phyloP scores from a whole-genome alignment of 2,888 invertebrate species.

The Rhorus exstirpatorius region DNA sequence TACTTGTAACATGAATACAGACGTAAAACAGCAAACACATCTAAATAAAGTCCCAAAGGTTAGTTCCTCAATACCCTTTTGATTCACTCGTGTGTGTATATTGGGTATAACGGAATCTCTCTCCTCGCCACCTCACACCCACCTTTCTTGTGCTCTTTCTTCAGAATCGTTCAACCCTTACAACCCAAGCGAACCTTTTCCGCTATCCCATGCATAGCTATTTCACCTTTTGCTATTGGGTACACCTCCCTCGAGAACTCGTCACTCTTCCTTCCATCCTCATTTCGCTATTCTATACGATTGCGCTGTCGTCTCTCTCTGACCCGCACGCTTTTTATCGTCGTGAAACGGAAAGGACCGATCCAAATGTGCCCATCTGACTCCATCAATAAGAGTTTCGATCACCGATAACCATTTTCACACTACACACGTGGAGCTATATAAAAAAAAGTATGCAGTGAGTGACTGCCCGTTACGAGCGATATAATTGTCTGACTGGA shows the following conservation, averaged over 20 bases:
- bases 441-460: no score
- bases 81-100: not conserved
- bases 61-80: conserved; percentile 1
- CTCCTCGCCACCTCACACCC: conserved; percentile 11
- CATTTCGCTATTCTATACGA: not conserved
- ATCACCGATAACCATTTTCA: no score
- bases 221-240: conserved; percentile 30
- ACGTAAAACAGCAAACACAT: no score
- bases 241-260: conserved; percentile 24
- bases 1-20: no score
- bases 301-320: not conserved
- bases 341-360: no score
- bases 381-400: no score
- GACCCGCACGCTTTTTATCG: not conserved
- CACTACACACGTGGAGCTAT: no score
- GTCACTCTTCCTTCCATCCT: not conserved
- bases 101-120: conserved; percentile 2
- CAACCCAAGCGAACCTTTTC: conserved; percentile 26
- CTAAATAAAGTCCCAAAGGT: conserved; percentile 6
- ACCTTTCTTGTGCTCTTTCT: conserved; percentile 11
- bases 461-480: no score
- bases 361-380: no score
- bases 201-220: conserved; percentile 27
- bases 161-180: conserved; percentile 1
- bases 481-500: no score